Conservation (phyloP, 2,797 vertebrate genomes). For the Podarcis siculus region DNA sequence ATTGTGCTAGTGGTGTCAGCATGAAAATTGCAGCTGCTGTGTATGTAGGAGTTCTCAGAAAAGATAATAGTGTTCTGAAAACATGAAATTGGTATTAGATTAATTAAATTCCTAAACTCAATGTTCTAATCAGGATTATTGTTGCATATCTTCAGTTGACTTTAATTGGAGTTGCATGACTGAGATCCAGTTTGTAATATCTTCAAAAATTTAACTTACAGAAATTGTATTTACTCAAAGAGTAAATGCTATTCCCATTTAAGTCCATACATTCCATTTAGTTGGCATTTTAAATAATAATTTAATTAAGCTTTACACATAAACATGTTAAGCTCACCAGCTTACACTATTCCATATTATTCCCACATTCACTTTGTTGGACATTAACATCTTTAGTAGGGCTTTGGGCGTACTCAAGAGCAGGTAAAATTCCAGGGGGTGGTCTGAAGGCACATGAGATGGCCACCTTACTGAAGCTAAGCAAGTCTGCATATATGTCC, state of each 20-base stretch:
- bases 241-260: conserved; percentile 4
- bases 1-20: neutral
- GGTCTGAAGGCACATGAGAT: neutral
- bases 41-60: conserved; percentile 16
- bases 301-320: neutral
- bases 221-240: neutral
- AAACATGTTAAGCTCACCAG: neutral
- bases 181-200: neutral
- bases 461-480: neutral
- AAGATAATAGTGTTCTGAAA: neutral
- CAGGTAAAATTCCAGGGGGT: neutral
- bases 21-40: conserved; percentile 7
- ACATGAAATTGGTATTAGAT: conserved; percentile 17
- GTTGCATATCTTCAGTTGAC: rapidly evolving
- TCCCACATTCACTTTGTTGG: neutral
- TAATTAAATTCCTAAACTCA: neutral
- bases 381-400: neutral
- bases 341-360: neutral
- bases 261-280: neutral
- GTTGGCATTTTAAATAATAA: neutral
- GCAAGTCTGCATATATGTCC: neutral
- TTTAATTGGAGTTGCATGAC: neutral
- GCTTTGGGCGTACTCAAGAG: neutral
- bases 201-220: conserved; percentile 19
- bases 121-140: neutral